Percentiles rank a stretch among this genome's conserved stretches.
Conservation (phyloP, 2,113 vertebrate genomes). For the Silurus meridionalis region DNA sequence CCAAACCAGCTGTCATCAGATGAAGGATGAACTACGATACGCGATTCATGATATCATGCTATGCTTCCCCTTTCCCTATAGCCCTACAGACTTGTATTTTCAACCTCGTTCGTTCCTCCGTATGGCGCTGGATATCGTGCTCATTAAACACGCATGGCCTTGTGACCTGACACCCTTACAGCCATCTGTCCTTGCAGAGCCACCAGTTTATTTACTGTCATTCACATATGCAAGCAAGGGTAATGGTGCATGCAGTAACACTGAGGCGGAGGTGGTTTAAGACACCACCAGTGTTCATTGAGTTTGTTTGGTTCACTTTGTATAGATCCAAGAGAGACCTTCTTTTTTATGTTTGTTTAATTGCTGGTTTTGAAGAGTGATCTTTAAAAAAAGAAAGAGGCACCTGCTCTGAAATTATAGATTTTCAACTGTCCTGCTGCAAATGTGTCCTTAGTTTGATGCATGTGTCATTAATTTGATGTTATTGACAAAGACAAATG, state of each 20-base stretch:
- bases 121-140: not conserved
- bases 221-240: slow-evolving; percentile 10
- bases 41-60: slow-evolving; percentile 34
- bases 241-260: slow-evolving; percentile 15
- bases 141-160: slow-evolving; percentile 23
- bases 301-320: not conserved
- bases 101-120: not conserved
- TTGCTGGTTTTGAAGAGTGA: not conserved
- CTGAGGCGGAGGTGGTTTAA: not conserved
- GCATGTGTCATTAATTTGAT: not conserved
- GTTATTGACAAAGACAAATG: not conserved
- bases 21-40: slow-evolving; percentile 27
- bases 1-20: slow-evolving; percentile 50
- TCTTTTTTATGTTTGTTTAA: not conserved
- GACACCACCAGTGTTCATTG: not conserved
- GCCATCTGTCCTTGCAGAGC: slow-evolving; percentile 17
- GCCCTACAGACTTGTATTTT: not conserved
- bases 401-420: not conserved
- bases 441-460: not conserved
- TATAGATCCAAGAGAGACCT: not conserved
- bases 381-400: not conserved
- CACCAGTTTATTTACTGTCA: slow-evolving; percentile 6
- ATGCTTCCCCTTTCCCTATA: not conserved
- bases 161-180: slow-evolving; percentile 11
- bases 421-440: no score